Conservation (phyloP, 2,888 invertebrate genomes). For the Apotomis turbidana region DNA sequence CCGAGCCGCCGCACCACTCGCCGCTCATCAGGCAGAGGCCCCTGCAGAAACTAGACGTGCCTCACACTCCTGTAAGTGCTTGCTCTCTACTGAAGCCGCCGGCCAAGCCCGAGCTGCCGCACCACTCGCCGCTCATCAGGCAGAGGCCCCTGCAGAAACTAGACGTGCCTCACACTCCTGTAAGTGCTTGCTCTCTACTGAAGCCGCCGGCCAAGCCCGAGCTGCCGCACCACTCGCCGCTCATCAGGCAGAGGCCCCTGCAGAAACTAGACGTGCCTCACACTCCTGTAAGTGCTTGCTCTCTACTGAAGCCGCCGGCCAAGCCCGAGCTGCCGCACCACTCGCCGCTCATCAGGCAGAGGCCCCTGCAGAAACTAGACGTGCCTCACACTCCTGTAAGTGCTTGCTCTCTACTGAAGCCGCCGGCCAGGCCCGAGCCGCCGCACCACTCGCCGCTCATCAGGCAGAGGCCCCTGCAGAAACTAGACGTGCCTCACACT, state of each 20-base stretch:
- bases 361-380: no score
- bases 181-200: conserved; percentile 41
- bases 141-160: conserved; percentile 66
- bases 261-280: conserved; percentile 62
- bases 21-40: no score
- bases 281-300: conserved; percentile 50
- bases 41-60: no score
- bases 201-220: conserved; percentile 52
- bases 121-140: conserved; percentile 68
- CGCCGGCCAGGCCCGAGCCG: conserved; percentile 54
- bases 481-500: conserved; percentile 58
- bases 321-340: no score
- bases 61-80: no score
- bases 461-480: conserved; percentile 68
- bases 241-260: conserved; percentile 69
- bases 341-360: no score
- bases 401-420: no score
- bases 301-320: no score
- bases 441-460: conserved; percentile 68
- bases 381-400: no score
- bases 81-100: conserved; percentile 44
- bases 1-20: no score
- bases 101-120: conserved; percentile 48
- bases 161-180: conserved; percentile 58
- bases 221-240: conserved; percentile 65